Percentiles rank a stretch among this genome's conserved stretches.
Evolutionary conservation across 2,797 vertebrate species (phyloP).

Genomic region (Lemur catta): DNA sequence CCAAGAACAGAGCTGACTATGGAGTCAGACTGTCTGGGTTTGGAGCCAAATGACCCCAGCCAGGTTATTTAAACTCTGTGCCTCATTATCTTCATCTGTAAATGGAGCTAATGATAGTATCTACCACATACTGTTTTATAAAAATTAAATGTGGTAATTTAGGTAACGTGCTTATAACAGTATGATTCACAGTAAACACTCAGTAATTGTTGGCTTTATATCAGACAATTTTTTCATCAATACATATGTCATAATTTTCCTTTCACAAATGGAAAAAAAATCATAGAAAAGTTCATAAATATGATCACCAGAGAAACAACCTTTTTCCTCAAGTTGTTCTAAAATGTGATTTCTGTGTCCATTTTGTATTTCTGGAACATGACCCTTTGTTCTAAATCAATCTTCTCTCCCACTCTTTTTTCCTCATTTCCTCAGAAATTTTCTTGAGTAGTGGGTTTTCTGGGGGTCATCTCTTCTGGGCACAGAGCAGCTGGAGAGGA

Average conservation of each 20-base stretch:
- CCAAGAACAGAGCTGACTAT: background rate
- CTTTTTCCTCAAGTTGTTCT: background rate
- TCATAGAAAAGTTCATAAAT: background rate
- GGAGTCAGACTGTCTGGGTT: background rate
- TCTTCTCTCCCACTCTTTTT: background rate
- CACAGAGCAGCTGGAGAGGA: conserved; percentile 13
- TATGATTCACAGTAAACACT: background rate
- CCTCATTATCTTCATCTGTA: background rate
- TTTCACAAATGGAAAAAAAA: background rate
- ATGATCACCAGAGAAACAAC: background rate
- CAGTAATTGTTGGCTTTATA: background rate
- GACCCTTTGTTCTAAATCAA: background rate
- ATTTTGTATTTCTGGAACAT: background rate
- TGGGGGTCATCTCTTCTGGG: conserved; percentile 17
- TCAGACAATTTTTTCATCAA: background rate
- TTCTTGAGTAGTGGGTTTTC: background rate
- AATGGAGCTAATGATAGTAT: background rate
- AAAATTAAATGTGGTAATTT: background rate
- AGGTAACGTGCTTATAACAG: background rate
- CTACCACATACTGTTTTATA: background rate
- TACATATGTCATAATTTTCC: background rate
- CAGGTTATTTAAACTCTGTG: background rate
- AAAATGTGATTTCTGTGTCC: background rate
- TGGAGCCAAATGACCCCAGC: background rate
- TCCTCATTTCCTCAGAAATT: background rate